Evolutionary conservation across 2,797 vertebrate species (phyloP), one percentile per base, ranked within the genome.

Genomic region (Gastrophryne carolinensis): DNA sequence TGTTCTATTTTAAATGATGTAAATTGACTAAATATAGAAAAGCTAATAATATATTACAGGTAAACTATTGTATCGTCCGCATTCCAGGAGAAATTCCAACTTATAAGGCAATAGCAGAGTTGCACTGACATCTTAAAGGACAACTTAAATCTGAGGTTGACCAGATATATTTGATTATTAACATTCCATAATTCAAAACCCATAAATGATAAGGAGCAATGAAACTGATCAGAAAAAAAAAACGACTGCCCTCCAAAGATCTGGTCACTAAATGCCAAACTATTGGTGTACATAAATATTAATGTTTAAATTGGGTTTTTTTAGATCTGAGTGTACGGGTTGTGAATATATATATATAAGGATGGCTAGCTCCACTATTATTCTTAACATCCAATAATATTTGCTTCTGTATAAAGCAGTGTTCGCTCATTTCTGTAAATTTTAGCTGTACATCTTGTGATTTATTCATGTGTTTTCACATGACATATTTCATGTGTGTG

Each of bases 1-100:
- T 98, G 95, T 96, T 98, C 95, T 98, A 99, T 99, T 99, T 99
- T 98, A 98, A 98, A 98, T 93, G 87, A 98, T 98, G 94, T 98
- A 98, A 94, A 99, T 98, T 92, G 93, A 93, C 86, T 88, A 89
- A 92, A 97, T 95, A 95, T 96, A 97, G 89, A 90, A 93, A 90
- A 93, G 89, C 89, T 89, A 89, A 92, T 90, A 92, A 86, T 92
- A 92, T 93, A 94, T 94, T 92, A 95, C 94, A 94, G 92, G 94
- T 94, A 94, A 95, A 92, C 88, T 94, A 95, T 89, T 91, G 91
- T 94, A 95, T 92, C 89, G 93, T 95, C 92, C 92, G 92, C 96
- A 98, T 98, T 98, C 94, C 95, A 94, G 91, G 89, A 90, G 91
- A 89, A 93, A 87, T 87, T 92, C 88, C 90, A 93, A 95, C 90